phyloP scores from a whole-genome alignment of 2,797 vertebrate species.

The Chrysocyon brachyurus region DNA sequence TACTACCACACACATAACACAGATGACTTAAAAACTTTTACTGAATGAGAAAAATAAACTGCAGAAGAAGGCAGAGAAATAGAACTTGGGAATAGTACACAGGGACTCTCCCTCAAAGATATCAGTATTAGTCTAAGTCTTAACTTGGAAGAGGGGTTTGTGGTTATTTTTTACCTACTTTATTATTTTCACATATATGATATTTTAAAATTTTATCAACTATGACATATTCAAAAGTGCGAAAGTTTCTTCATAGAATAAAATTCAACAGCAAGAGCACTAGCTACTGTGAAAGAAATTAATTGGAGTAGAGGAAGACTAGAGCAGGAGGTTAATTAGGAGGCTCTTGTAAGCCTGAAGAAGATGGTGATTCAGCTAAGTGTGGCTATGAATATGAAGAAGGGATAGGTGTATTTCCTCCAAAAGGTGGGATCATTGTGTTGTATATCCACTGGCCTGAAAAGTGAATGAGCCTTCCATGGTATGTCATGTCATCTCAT shows the following conservation, averaged over 20 bases:
- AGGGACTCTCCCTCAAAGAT: not conserved
- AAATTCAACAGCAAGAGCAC: not conserved
- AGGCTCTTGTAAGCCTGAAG: not conserved
- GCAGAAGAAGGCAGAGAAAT: not conserved
- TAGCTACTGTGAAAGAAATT: not conserved
- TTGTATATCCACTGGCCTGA: not conserved
- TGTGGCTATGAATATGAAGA: not conserved
- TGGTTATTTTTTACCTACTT: not conserved
- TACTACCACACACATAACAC: not conserved
- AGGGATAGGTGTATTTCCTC: not conserved
- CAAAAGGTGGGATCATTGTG: not conserved
- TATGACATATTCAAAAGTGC: not conserved
- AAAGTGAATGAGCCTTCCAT: not conserved
- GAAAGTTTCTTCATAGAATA: not conserved
- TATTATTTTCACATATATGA: not conserved
- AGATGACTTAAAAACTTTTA: not conserved
- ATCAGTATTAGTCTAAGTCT: not conserved
- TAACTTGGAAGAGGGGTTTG: not conserved
- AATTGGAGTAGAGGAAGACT: not conserved
- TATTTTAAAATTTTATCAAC: conserved; percentile 32
- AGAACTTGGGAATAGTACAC: not conserved
- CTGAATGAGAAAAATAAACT: conserved; percentile 15
- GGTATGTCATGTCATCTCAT: not conserved
- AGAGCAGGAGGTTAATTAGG: not conserved
- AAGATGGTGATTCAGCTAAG: not conserved